phyloP scores from a whole-genome alignment of 2,113 vertebrate genomes.

The Raja brachyura region DNA sequence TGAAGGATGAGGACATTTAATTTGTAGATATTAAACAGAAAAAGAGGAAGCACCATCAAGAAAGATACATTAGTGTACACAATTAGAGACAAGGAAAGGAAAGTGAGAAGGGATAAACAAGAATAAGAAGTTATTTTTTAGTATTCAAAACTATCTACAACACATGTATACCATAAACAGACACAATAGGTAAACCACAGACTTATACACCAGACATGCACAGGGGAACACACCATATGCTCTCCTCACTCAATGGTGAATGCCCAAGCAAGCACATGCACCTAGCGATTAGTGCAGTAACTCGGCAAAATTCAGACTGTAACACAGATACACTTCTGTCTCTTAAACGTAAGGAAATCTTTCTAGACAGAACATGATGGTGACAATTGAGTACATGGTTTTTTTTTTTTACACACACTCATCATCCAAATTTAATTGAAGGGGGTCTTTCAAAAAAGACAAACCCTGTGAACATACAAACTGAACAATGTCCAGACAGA shows the following conservation, averaged over 20 bases:
- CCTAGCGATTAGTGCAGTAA: background rate
- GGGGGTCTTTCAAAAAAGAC: background rate
- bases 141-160: background rate
- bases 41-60: background rate
- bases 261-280: slow-evolving; percentile 17
- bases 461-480: background rate
- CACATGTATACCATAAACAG: no score
- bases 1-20: background rate
- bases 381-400: background rate
- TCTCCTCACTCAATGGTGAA: background rate
- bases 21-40: background rate
- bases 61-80: slow-evolving; percentile 12
- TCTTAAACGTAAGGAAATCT: background rate
- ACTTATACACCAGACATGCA: slow-evolving; percentile 16
- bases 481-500: background rate
- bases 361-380: background rate
- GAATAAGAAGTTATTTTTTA: slow-evolving; percentile 20
- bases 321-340: background rate
- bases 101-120: slow-evolving; percentile 6
- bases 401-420: background rate
- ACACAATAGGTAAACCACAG: background rate
- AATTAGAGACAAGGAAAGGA: background rate
- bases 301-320: background rate
- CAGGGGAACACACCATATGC: background rate
- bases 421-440: background rate